Base-by-base conservation (phyloP, 2,797 vertebrate genomes). In the Erethizon dorsatum region DNA sequence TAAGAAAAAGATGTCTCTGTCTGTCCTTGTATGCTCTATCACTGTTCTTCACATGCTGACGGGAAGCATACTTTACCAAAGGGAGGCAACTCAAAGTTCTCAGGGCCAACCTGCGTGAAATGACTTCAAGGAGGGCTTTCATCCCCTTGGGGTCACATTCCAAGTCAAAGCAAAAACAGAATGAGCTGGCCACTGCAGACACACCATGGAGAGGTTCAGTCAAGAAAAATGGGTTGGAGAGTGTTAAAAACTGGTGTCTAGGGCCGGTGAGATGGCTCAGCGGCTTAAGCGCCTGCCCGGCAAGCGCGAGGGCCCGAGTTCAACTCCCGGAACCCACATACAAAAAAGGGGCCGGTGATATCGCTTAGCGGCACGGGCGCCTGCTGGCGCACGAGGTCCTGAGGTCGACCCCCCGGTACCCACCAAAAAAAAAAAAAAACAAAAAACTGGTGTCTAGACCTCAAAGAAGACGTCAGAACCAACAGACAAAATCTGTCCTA, bases 11-110 rank as follows among this genome's bases (percentile, higher is more conserved):
- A 24, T 8, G 11, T 80, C 47, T 8, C 1, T 17, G 24, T 52
- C 59, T 78, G 4, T 57, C 33, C 14, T 31, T n/a, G 41, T 0
- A 4, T 9, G 13, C 28, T 5, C 7, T 1, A 20, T 54, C 31
- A 1, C 6, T 9, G 57, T 4, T n/a, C 45, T 24, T 47, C 28
- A 15, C 2, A 0, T 10, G 18, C 20, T 20, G 20, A 10, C 0
- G 56, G 83, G 24, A 67, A 80, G 73, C 15, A 8, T 17, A 14
- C 26, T 84, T 84, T 20, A 6, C 11, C 20, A 37, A 82, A 73
- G 52, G 78, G 33, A 33, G 50, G 37, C 15, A 13, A 83, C 57
- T 87, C 14, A 41, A 54, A 65, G 26, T 7, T 33, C 14, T 33
- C 56, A 1, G 6, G 86, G 82, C 75, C 13, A 1, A 1, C 45